Base-by-base conservation (phyloP, 2,888 invertebrate species). In the Ophioninae sp. region DNA sequence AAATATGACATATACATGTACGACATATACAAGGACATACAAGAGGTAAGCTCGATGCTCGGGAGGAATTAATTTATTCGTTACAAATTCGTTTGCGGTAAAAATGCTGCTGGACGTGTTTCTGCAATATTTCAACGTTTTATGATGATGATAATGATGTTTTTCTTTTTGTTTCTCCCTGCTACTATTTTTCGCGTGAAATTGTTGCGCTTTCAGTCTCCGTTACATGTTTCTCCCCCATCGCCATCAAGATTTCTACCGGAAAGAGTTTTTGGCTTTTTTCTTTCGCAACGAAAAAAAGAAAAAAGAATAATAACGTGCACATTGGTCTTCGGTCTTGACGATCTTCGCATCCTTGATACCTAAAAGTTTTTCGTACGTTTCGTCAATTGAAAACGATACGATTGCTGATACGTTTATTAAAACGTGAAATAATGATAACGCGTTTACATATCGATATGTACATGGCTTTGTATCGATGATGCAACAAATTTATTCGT, bases 1-100 rank as follows among this genome's bases (percentile, higher is more conserved):
- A 82, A 82, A 79, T 82, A 72, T 82, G 61, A 73, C 30, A 30
- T 30, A 30, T 3, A 30, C 30, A 30, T 30, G 65, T 76, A 79
- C 82, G 82, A 84, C 78, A 72, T 79, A 61, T 69, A 80, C 65
- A 74, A 51, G 81, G 78, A 81, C 78, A 71, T 75, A 63, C 65
- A 71, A 61, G 81, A 81, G 79, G 68, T 75, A 79, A 84, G 75
- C 82, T 84, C 82, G 82, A 79, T 82, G 71, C 67, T 81, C 37
- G 72, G 74, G 71, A 71, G 23, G 56, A 9, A 56, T 30, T 56
- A 65, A 61, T 56, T 63, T n/a, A 56, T 64, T 65, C 39, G 51
- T 72, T 79, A 84, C 71, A 82, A 84, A 82, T 59, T 51, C 51
- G 23, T 75, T 79, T 84, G 5, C 67, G 65, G 67, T 72, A 79